Evolutionary conservation across 1,140 invertebrate species (phyloP), one percentile per base, ranked within the genome.

Genomic region (Sitodiplosis mosellana): DNA sequence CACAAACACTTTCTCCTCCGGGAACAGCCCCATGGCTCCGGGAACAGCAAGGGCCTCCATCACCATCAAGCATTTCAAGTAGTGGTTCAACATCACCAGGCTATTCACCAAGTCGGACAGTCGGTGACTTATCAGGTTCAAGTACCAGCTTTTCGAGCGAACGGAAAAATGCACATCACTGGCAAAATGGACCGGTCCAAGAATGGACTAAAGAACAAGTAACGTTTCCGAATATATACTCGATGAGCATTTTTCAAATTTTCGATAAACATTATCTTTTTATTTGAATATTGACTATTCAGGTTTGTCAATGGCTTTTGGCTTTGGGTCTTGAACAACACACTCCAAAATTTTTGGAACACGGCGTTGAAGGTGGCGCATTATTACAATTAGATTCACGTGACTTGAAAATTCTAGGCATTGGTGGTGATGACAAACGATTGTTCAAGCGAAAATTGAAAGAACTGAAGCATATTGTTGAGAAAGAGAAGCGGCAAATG

Each of bases 291-390:
- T n/a, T n/a, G n/a, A n/a, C n/a, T 51, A 54, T 54, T 20, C 52
- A 87, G 83, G 87, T 93, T 2, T 84, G 83, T 62, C 85, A 91
- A 59, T 93, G 89, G 88, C 68, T 94, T 40, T 71, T 82, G 51
- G 75, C 74, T 11, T 69, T 87, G 42, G 81, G 85, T 22, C 63
- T 94, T 59, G 87, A 92, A 54, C 77, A 85, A 42, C 83, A 90
- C 61, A 80, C 84, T 46, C 69, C 80, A 17, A 78, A 80, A 52
- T 93, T 96, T 63, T 74, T 81, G 42, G 82, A 89, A 51, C 77
- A 83, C 54, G 78, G 80, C 54, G 81, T 95, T 27, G 83, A 83
- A 58, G 92, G 92, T 10, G 70, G 75, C 19, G 77, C 81, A 42
- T 69, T 96, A 18, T 61, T 94, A 20, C 73, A 80, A 50, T 68